Percentiles rank a stretch among this genome's conserved stretches.
Conservation (phyloP, 1,140 invertebrate species). For the Aphis craccivora region DNA sequence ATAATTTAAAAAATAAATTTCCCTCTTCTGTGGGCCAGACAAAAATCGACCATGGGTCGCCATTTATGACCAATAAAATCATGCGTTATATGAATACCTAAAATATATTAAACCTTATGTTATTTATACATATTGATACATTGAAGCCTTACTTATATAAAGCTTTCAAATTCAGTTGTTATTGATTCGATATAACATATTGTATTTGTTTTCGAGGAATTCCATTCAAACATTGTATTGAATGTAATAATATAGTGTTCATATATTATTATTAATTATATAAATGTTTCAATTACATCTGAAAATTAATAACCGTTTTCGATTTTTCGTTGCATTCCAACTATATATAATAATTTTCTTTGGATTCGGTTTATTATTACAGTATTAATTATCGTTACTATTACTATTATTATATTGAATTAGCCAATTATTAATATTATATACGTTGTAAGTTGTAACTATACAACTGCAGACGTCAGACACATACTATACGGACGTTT, state of each 20-base stretch:
- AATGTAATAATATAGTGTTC: not conserved
- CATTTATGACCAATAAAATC: not conserved
- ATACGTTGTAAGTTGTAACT: not conserved
- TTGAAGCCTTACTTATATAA: not conserved
- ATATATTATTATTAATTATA: not conserved
- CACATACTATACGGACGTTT: not conserved
- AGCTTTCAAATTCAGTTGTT: not conserved
- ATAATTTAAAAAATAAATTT: not conserved
- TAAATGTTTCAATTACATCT: constrained; percentile 2
- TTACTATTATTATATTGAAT: not conserved
- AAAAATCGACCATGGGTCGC: not conserved
- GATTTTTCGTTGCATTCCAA: not conserved
- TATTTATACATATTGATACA: not conserved
- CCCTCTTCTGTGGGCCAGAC: not conserved
- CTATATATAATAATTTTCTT: not conserved
- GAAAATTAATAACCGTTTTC: not conserved
- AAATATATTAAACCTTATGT: not conserved
- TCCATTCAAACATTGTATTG: not conserved
- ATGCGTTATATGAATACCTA: not conserved
- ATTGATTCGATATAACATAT: not conserved
- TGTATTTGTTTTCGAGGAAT: not conserved
- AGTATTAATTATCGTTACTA: not conserved
- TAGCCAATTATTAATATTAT: not conserved
- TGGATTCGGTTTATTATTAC: not conserved
- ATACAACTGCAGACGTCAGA: not conserved